These are phyloP conservation scores for Nemopilema nomurai DNA, from an alignment of 30 jellyfish, hydroid and myxozoan genomes.

Conservation along the genomic window DNA sequence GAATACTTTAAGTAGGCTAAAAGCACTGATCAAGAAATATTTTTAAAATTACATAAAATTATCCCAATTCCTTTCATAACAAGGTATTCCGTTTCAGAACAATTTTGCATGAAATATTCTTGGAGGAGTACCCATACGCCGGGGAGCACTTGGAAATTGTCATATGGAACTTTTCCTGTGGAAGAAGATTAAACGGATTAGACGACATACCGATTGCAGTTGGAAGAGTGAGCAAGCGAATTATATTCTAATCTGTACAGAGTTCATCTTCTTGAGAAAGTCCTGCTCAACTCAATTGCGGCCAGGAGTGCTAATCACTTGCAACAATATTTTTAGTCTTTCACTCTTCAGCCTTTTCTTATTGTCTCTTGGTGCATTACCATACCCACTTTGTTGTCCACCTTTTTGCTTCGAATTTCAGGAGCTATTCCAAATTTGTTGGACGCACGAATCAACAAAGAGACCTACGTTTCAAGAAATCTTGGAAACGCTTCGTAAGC, in stretches of 20 bases:
- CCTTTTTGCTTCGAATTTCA: too few species aligned
- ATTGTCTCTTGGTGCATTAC: too few species aligned
- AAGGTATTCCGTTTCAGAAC: conserved; percentile 48
- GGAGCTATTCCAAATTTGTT: conserved; percentile 70
- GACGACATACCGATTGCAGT: conserved; percentile 28
- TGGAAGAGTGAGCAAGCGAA: conserved; percentile 12
- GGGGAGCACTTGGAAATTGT: conserved; percentile 41
- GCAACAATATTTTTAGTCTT: not conserved
- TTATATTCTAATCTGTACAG: not conserved
- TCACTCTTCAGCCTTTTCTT: too few species aligned
- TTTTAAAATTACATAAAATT: not conserved
- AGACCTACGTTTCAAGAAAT: conserved; percentile 81
- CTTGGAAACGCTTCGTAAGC: conserved; percentile 57
- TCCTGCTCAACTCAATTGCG: too few species aligned
- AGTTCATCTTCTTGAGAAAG: too few species aligned
- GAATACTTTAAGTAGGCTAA: too few species aligned
- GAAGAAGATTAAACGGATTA: conserved; percentile 24
- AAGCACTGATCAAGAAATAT: not conserved
- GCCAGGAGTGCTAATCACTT: too few species aligned
- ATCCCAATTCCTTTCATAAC: not conserved
- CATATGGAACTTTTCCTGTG: conserved; percentile 66
- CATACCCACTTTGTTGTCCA: too few species aligned
- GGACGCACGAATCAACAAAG: conserved; percentile 27
- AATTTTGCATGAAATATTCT: conserved; percentile 64
- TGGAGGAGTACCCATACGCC: conserved; percentile 68